Percentiles rank a stretch among this genome's conserved stretches.
phyloP scores from a whole-genome alignment of 2,113 vertebrate genomes.

The Pituophis catenifer region DNA sequence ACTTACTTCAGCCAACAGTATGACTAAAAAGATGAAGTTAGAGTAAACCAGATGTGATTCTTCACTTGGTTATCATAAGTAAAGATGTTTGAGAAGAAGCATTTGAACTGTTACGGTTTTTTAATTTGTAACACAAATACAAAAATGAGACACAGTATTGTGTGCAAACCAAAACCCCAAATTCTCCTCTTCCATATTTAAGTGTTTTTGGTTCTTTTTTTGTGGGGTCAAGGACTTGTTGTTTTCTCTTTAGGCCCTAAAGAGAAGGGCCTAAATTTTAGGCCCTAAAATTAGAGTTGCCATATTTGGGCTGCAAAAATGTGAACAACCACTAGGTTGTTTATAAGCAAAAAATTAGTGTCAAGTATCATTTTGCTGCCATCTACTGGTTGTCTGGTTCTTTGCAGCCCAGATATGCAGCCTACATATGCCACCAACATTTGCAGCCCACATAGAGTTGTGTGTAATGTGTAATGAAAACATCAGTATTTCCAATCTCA shows the following conservation, averaged over 20 bases:
- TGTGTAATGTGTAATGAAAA: not conserved
- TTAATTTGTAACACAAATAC: not conserved
- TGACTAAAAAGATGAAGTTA: slow-evolving; percentile 4
- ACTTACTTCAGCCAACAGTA: not conserved
- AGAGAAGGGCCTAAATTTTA: too few species aligned
- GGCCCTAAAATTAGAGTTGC: not conserved
- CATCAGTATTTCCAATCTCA: not conserved
- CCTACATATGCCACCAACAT: not conserved
- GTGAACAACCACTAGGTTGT: not conserved
- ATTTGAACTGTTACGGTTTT: not conserved
- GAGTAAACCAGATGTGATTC: not conserved
- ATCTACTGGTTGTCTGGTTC: not conserved
- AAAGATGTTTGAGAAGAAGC: slow-evolving; percentile 6
- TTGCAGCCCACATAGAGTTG: not conserved
- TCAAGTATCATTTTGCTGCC: not conserved
- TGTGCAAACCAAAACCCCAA: not conserved
- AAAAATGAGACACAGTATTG: not conserved
- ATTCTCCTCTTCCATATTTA: not conserved
- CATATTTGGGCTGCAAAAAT: not conserved
- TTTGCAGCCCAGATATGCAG: not conserved
- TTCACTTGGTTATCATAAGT: slow-evolving; percentile 5
- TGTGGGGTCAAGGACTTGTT: not conserved
- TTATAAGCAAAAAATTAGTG: not conserved
- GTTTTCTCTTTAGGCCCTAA: not conserved
- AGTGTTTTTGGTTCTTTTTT: not conserved